A percentile compares a stretch with the other conserved stretches of the same genome.
Evolutionary conservation across 1,140 invertebrate genomes (phyloP).

Genomic region (Reticulitermes speratus): DNA sequence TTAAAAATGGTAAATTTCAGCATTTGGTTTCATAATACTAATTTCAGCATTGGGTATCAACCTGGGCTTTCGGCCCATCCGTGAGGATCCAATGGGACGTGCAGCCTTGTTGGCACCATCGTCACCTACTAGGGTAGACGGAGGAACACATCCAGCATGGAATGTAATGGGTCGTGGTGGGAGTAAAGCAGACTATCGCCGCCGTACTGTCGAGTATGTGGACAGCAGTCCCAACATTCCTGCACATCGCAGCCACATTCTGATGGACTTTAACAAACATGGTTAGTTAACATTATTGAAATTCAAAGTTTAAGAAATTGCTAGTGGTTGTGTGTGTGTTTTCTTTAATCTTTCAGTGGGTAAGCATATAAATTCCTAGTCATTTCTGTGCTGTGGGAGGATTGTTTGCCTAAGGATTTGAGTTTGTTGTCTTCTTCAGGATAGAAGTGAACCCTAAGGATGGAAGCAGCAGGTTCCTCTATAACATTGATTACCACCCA

Average conservation of each 20-base stretch:
- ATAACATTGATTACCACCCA: no score
- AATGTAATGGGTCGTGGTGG: slow-evolving; percentile 47
- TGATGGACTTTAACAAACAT: neutral
- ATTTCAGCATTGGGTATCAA: slow-evolving; percentile 8
- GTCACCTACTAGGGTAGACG: slow-evolving; percentile 42
- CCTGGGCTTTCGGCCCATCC: slow-evolving; percentile 45
- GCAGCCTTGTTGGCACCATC: slow-evolving; percentile 37
- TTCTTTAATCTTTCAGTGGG: no score
- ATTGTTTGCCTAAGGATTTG: no score
- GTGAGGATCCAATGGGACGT: slow-evolving; percentile 43
- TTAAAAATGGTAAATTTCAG: neutral
- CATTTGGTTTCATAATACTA: neutral
- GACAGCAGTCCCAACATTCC: slow-evolving; percentile 46
- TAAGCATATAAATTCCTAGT: no score
- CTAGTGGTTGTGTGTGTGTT: no score
- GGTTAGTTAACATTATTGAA: neutral
- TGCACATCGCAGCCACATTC: slow-evolving; percentile 20
- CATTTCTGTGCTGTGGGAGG: no score
- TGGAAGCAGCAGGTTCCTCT: no score
- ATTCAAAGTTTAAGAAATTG: no score
- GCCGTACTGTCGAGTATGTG: slow-evolving; percentile 50
- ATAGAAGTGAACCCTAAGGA: no score
- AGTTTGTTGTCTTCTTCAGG: no score
- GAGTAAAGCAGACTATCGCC: slow-evolving; percentile 46
- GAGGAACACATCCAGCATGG: slow-evolving; percentile 41